Percentiles rank a stretch among this genome's conserved stretches.
Conservation (phyloP, 2,797 vertebrate genomes). For the Anolis apletophallus region DNA sequence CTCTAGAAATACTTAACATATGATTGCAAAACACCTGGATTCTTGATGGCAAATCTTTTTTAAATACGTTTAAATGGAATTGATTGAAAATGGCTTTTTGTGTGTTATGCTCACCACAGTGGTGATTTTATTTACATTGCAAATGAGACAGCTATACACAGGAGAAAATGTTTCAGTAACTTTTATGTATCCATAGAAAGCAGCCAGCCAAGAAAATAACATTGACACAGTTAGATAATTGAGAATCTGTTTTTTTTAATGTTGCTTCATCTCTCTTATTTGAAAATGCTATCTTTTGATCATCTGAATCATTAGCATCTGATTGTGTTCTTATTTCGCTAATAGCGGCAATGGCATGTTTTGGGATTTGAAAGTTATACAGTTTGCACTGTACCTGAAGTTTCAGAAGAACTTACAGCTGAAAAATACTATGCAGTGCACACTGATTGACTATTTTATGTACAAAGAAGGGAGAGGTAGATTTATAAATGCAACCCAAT, state of each 20-base stretch:
- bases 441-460: too few species aligned
- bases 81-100: not conserved
- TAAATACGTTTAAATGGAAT: not conserved
- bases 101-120: constrained; percentile 21
- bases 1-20: not conserved
- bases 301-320: not conserved
- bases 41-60: not conserved
- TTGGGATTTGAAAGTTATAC: not conserved
- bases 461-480: too few species aligned
- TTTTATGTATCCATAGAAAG: constrained; percentile 34
- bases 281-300: constrained; percentile 13
- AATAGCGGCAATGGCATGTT: not conserved
- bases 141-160: constrained; percentile 32
- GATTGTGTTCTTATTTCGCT: not conserved
- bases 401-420: too few species aligned
- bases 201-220: constrained; percentile 1
- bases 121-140: not conserved
- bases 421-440: too few species aligned
- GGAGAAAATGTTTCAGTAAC: constrained; percentile 52
- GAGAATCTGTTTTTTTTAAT: not conserved
- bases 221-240: not conserved
- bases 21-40: not conserved
- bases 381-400: too few species aligned
- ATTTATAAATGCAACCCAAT: too few species aligned
- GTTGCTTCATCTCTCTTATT: constrained; percentile 5